A percentile compares a stretch with the other conserved stretches of the same genome.
Conservation (phyloP, 2,797 vertebrate genomes). For the Podarcis siculus region DNA sequence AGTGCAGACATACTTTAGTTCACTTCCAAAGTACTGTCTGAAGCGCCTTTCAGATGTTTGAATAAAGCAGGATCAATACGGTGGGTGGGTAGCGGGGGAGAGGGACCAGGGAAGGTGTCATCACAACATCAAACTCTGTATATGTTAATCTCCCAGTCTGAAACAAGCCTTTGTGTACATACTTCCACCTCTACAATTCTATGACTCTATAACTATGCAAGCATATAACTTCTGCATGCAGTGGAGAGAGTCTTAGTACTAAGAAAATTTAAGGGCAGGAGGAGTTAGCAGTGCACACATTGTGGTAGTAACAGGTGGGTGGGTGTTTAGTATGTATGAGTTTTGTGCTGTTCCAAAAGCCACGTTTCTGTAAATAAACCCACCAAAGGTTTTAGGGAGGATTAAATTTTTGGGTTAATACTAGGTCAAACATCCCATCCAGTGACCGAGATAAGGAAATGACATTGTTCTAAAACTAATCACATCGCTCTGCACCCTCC, state of each 20-base stretch:
- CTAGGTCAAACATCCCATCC: not conserved
- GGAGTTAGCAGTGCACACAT: too few species aligned
- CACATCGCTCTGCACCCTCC: not conserved
- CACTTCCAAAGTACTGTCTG: not conserved
- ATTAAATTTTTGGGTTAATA: constrained; percentile 2
- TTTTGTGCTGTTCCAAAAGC: not conserved
- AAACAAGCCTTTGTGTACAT: not conserved
- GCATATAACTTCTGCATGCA: not conserved
- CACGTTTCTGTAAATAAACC: not conserved
- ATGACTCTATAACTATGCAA: not conserved
- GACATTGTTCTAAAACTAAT: not conserved
- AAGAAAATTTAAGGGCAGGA: not conserved
- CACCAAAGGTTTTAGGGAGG: not conserved
- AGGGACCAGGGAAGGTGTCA: not conserved
- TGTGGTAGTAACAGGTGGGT: not conserved
- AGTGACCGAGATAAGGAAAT: constrained; percentile 19
- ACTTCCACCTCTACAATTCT: too few species aligned
- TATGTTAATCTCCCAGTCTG: not conserved
- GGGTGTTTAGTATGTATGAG: not conserved
- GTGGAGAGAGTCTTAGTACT: too few species aligned
- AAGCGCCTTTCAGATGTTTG: not conserved
- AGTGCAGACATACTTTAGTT: not conserved
- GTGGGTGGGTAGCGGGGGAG: not conserved
- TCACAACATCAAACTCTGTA: not conserved
- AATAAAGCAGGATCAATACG: not conserved